phyloP scores from a whole-genome alignment of 2,888 invertebrate genomes.

The Hermodice carunculata region DNA sequence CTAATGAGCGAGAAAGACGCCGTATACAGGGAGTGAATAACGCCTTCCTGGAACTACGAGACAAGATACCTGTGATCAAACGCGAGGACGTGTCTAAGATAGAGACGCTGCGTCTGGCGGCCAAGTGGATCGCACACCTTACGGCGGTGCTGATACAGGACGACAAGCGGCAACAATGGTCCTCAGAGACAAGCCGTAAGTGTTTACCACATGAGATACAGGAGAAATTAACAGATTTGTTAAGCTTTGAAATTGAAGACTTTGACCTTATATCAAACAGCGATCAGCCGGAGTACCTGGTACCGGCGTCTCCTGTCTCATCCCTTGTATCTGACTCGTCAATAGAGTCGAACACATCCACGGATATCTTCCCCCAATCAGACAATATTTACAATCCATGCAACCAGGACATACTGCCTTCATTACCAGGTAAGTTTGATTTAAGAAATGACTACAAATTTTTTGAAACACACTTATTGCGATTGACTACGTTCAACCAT shows the following conservation, averaged over 20 bases:
- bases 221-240: conserved; percentile 6
- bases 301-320: too few species aligned
- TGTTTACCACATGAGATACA: conserved; percentile 7
- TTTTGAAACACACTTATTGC: too few species aligned
- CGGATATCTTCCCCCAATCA: too few species aligned
- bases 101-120: conserved; percentile 21
- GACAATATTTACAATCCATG: too few species aligned
- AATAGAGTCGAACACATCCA: too few species aligned
- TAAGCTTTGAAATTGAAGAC: conserved; percentile 20
- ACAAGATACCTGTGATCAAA: conserved; percentile 12
- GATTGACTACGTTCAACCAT: too few species aligned
- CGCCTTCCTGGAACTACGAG: conserved; percentile 19
- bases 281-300: too few species aligned
- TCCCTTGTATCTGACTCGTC: too few species aligned
- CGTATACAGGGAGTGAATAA: conserved; percentile 25
- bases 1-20: conserved; percentile 22
- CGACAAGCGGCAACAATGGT: conserved; percentile 10
- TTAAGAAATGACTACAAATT: too few species aligned
- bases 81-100: conserved; percentile 28
- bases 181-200: not conserved
- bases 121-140: conserved; percentile 28
- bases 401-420: too few species aligned
- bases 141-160: conserved; percentile 25
- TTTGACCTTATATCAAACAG: conserved; percentile 15
- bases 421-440: too few species aligned